Base-by-base conservation (phyloP, 1,140 invertebrate genomes). In the Anoplolepis gracilipes region DNA sequence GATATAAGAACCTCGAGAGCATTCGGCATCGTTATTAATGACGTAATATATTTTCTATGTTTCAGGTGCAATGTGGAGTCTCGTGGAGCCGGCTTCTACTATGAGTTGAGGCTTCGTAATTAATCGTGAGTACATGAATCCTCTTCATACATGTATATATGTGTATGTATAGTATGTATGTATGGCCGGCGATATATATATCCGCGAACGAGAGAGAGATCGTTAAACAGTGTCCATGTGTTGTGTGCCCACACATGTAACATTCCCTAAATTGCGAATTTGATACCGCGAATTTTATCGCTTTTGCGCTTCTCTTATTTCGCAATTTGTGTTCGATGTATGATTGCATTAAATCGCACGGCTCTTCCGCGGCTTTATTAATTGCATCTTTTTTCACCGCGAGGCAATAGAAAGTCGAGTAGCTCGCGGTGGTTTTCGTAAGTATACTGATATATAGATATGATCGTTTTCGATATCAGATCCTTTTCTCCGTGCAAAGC, bases 51-150 rank as follows among this genome's bases (percentile, higher is more conserved):
- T 77, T 86, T n/a, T 86, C 67, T 92, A 61, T 92, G 91, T 94
- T 94, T 64, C 92, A 94, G 93, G 87, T 94, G 92, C 92, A 92
- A 95, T 94, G 46, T 49, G 94, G 90, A 90, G 92, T 84, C 86
- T 88, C 87, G 91, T 90, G 91, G 92, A 90, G 92, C 85, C 88
- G 90, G 88, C 77, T 92, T 90, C 86, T 91, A 94, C 92, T 93
- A 95, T 95, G 94, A 95, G 93, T 91, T 94, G 93, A 94, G 91
- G 90, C 91, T 91, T 87, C 88, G 91, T 89, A 92, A 94, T 91
- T 94, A 94, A 95, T 90, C 92, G 94, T 94, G 81, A 94, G 94
- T 95, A 92, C 55, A 78, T 8, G n/a, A 64, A 25, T 59, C 28
- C 16, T 8, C 25, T 22, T 46, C 39, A 10, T 6, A 13, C 10